phyloP scores from a whole-genome alignment of 1,140 invertebrate species.

The Drosophila seguyi region DNA sequence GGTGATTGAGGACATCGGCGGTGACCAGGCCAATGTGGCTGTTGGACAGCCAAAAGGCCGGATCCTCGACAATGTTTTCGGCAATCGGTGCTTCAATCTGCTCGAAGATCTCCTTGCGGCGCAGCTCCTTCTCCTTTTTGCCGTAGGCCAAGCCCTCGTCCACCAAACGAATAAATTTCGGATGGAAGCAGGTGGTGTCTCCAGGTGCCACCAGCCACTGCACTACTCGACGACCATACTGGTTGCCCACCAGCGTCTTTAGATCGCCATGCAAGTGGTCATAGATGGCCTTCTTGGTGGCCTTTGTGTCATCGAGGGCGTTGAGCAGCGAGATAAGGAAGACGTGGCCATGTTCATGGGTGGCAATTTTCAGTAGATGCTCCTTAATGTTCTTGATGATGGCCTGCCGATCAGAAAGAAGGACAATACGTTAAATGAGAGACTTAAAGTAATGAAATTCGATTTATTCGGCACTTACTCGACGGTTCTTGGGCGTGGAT shows the following conservation, averaged over 20 bases:
- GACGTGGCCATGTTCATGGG: constrained; percentile 94
- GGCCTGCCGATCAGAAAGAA: constrained; percentile 76
- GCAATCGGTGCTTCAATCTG: constrained; percentile 89
- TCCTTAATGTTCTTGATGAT: constrained; percentile 94
- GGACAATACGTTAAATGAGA: neutral
- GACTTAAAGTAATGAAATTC: too few relatives aligned
- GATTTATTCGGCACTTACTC: constrained; percentile 52
- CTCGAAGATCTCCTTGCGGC: constrained; percentile 91
- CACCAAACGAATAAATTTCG: constrained; percentile 89
- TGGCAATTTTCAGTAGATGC: constrained; percentile 91
- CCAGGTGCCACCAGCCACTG: constrained; percentile 94
- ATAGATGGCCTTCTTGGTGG: constrained; percentile 93
- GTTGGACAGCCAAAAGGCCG: constrained; percentile 89
- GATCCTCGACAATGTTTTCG: constrained; percentile 87
- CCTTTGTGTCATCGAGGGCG: constrained; percentile 95
- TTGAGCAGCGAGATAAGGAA: constrained; percentile 94
- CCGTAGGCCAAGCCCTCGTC: constrained; percentile 90
- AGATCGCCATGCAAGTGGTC: constrained; percentile 91
- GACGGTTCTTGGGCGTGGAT: constrained; percentile 81
- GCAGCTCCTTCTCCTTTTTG: constrained; percentile 92
- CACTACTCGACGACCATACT: constrained; percentile 91
- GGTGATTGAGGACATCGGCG: constrained; percentile 89
- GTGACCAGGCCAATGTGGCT: constrained; percentile 90
- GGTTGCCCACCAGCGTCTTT: constrained; percentile 89
- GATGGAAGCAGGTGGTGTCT: constrained; percentile 91